These are phyloP conservation scores for Melitaea cinxia DNA, from an alignment of 1,140 invertebrate species.

Conservation along the genomic window DNA sequence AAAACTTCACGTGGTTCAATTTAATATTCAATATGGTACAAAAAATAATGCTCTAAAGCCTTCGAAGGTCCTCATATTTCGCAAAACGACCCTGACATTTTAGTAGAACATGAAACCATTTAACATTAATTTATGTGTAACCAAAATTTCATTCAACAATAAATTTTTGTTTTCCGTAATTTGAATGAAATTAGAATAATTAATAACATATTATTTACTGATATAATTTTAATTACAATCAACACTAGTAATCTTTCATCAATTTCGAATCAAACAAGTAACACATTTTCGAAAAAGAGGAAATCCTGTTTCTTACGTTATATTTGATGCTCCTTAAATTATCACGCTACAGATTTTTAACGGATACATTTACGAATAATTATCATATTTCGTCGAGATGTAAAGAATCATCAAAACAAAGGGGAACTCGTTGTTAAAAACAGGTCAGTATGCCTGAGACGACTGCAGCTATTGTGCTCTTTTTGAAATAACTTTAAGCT, in stretches of 20 bases:
- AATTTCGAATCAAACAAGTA: no score
- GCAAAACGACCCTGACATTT: conserved; percentile 52
- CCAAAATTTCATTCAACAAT: neutral
- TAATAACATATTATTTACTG: no score
- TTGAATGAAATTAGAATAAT: no score
- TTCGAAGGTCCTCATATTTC: conserved; percentile 37
- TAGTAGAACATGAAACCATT: conserved; percentile 12
- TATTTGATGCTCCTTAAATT: no score
- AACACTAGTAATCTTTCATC: no score
- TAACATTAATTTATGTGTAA: neutral
- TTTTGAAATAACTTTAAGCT: conserved; percentile 66
- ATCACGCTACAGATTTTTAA: neutral
- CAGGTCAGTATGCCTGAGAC: conserved; percentile 63
- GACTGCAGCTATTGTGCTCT: conserved; percentile 67
- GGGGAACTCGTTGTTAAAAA: conserved; percentile 37
- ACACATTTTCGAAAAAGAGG: no score
- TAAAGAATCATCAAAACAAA: conserved; percentile 19
- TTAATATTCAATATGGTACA: conserved; percentile 22
- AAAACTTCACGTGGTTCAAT: conserved; percentile 22
- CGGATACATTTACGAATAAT: no score
- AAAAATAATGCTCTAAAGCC: conserved; percentile 40
- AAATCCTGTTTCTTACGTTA: no score
- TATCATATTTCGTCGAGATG: neutral
- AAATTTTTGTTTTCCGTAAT: neutral
- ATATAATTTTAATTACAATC: no score